Evolutionary conservation across 2,797 vertebrate genomes (phyloP), one percentile per base, ranked within the genome.

Genomic region (Lophotriccus pileatus): DNA sequence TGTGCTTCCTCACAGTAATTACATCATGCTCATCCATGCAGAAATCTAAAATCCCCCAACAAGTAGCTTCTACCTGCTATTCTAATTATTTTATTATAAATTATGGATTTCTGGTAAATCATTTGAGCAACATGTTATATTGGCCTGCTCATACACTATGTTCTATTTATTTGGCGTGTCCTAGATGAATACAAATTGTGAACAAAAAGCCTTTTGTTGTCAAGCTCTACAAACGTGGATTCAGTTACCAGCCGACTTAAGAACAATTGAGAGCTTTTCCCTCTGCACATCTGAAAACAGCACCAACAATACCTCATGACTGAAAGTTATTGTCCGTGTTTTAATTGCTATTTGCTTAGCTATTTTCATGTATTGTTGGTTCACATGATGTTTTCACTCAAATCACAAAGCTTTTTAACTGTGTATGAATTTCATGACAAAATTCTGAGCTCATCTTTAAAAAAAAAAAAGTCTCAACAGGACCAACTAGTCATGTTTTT

Each of bases 221-320:
- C 66, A 80, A 93, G 95, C 82, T 95, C 92, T 77, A 94, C 76
- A 94, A 90, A 87, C 2, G 6, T 55, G 95, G 85, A 96, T 85
- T 77, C 90, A 60, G 84, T 94, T 93, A 82, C 80, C 44, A 95
- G 84, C 67, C 27, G 28, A 91, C 83, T 95, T 78, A 91, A 94
- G 91, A 96, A 97, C 89, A 96, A 96, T 77, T 72, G 93, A 78
- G 78, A 94, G 77, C 88, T 95, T 94, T 94, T 96, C 69, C 92
- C 94, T 84, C 86, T 78, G 77, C 73, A 77, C 73, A 88, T 96
- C 92, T 84, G 87, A 84, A 94, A 87, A 92, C 52, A 90, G 77
- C 87, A 93, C 67, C 88, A 82, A 94, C 58, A 88, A 96, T 92
- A 93, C 75, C 88, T 89, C 72, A 85, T 83, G 87, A 97, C 87